Percentiles rank a stretch among this genome's conserved stretches.
phyloP scores from a whole-genome alignment of 2,113 vertebrate species.

The Gopherus evgoodei region DNA sequence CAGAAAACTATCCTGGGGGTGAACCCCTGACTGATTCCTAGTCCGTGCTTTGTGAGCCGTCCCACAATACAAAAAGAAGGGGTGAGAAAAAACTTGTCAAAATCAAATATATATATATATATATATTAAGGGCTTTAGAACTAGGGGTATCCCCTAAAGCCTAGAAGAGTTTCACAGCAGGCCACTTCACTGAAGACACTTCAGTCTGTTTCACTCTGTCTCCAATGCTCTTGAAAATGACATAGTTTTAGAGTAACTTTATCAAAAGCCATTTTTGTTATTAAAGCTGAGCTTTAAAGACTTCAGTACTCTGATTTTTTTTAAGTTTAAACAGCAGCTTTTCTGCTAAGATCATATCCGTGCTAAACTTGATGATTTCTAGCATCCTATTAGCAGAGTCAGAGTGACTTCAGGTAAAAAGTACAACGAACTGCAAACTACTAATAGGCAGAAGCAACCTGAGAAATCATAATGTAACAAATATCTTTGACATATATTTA shows the following conservation, averaged over 20 bases:
- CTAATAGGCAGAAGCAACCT: not conserved
- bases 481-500: not conserved
- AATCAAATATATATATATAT: no score
- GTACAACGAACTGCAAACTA: not conserved
- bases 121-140: not conserved
- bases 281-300: not conserved
- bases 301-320: not conserved
- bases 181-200: not conserved
- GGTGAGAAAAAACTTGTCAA: not conserved
- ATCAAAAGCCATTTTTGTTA: not conserved
- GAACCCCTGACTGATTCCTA: not conserved
- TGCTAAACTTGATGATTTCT: not conserved
- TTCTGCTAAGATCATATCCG: not conserved
- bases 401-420: not conserved
- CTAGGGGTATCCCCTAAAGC: not conserved
- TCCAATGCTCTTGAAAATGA: not conserved
- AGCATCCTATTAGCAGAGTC: not conserved
- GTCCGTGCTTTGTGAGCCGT: not conserved
- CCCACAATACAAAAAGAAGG: not conserved
- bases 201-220: not conserved
- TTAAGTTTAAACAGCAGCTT: not conserved
- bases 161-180: not conserved
- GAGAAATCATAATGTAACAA: not conserved
- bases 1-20: not conserved
- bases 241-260: not conserved